Evolutionary conservation across 1,140 invertebrate species (phyloP), one percentile per base, ranked within the genome.

Genomic region (Formica selysi): DNA sequence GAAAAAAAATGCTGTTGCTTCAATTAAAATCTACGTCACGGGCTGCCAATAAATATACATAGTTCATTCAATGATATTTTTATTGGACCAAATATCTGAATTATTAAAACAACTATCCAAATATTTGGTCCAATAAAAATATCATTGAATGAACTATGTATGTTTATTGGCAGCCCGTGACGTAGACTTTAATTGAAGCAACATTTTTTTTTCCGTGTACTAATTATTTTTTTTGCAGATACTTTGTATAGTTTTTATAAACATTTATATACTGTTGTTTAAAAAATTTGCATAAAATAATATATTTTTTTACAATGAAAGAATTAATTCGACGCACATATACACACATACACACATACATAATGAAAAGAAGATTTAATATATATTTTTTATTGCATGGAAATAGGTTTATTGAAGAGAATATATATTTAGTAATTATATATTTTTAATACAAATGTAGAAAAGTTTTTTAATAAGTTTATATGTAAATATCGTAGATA

Each of bases 401-500:
- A 65, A 65, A 59, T 59, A 26, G 57, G 16, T 48, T 61, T 22
- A 65, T 68, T 54, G 22, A 29, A 54, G 13, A 48, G 13, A 16
- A 51, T 19, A 59, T 26, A 7, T 38, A 22, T 79, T 65, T 76
- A 76, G 0, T 19, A 76, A 62, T 62, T 13, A 76, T 41, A 41
- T 29, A 51, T 26, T 13, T 7, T 36, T 65, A 36, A 16, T 22
- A 26, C 22, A 26, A 68, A 59, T 78, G 3, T 48, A 67, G n/a
- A 44, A 65, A 38, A 48, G 16, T 51, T 67, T 7, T 22, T 44
- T 10, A 5, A 48, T 68, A 68, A 57, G 16, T 41, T 79, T 67
- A 38, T 80, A 38, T 80, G 44, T 80, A 70, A 68, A 79, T 68
- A 80, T 32, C 26, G 3, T 6, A 22, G 26, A 44, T 78, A 80